These are phyloP conservation scores for Molanna angustata DNA, from an alignment of 2,888 invertebrate genomes.

Conservation along the genomic window DNA sequence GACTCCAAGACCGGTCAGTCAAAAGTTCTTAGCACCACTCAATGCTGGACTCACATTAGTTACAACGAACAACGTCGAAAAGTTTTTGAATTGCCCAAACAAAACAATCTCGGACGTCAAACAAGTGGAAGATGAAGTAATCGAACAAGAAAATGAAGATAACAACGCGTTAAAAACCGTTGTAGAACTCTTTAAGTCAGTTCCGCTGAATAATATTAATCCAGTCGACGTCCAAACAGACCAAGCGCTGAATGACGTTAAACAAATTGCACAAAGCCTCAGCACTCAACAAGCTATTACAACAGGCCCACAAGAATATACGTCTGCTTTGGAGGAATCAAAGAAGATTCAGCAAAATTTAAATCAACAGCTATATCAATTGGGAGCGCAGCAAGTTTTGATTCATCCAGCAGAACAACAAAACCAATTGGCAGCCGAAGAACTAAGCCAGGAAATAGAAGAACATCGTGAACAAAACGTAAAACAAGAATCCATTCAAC, in stretches of 20 bases:
- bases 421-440: slow-evolving; percentile 33
- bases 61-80: slow-evolving; percentile 47
- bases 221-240: slow-evolving; percentile 32
- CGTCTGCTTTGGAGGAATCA: slow-evolving; percentile 44
- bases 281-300: slow-evolving; percentile 7
- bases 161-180: slow-evolving; percentile 44
- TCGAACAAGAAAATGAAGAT: slow-evolving; percentile 36
- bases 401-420: slow-evolving; percentile 38
- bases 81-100: slow-evolving; percentile 44
- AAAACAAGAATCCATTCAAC: slow-evolving; percentile 48
- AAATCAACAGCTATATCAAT: slow-evolving; percentile 40
- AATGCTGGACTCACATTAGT: slow-evolving; percentile 58
- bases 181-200: slow-evolving; percentile 65
- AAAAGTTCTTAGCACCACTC: slow-evolving; percentile 58
- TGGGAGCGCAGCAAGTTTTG: slow-evolving; percentile 43
- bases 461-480: slow-evolving; percentile 40
- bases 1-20: slow-evolving; percentile 55
- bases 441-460: slow-evolving; percentile 32
- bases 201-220: slow-evolving; percentile 45
- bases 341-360: slow-evolving; percentile 44
- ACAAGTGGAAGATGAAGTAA: slow-evolving; percentile 43
- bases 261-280: slow-evolving; percentile 8
- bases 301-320: slow-evolving; percentile 40
- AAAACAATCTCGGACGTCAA: slow-evolving; percentile 44
- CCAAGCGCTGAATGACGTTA: slow-evolving; percentile 23